Evolutionary conservation across 2,797 vertebrate genomes (phyloP).

Genomic region (Picus viridis): DNA sequence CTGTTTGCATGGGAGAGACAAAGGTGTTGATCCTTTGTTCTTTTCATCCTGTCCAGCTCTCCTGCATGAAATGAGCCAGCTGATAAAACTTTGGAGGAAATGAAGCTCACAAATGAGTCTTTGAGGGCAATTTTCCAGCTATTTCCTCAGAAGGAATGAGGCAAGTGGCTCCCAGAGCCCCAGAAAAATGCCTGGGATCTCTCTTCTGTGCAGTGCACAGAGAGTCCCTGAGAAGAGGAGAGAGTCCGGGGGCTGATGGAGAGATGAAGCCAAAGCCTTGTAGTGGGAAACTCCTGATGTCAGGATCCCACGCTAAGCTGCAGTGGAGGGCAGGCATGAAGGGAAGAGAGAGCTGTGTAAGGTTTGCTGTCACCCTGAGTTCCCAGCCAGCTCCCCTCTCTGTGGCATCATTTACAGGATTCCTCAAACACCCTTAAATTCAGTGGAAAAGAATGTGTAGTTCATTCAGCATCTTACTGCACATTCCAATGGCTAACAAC

Average conservation of each 20-base stretch:
- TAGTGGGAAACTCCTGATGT: constrained; percentile 74
- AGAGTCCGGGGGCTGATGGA: neutral
- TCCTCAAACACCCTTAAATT: neutral
- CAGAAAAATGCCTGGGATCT: constrained; percentile 51
- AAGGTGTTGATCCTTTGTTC: neutral
- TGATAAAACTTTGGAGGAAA: constrained; percentile 45
- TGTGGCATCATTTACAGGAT: neutral
- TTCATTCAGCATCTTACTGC: neutral
- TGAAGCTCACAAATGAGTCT: constrained; percentile 23
- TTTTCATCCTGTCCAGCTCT: neutral
- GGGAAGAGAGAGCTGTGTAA: constrained; percentile 26
- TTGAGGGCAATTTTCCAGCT: constrained; percentile 62
- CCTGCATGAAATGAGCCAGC: constrained; percentile 11
- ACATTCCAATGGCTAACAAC: no score
- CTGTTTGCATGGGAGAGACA: neutral
- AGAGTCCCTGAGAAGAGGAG: constrained; percentile 44
- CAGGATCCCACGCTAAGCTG: constrained; percentile 75
- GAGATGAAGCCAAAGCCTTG: constrained; percentile 49
- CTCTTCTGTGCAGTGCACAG: neutral
- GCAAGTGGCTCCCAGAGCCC: constrained; percentile 15
- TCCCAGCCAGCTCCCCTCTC: constrained; percentile 62
- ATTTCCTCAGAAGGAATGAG: constrained; percentile 49
- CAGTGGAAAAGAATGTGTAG: neutral
- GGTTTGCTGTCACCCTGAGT: constrained; percentile 44
- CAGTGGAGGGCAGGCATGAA: neutral